Evolutionary conservation across 2,113 vertebrate species (phyloP), one percentile per base, ranked within the genome.

Genomic region (Alethe castanea): DNA sequence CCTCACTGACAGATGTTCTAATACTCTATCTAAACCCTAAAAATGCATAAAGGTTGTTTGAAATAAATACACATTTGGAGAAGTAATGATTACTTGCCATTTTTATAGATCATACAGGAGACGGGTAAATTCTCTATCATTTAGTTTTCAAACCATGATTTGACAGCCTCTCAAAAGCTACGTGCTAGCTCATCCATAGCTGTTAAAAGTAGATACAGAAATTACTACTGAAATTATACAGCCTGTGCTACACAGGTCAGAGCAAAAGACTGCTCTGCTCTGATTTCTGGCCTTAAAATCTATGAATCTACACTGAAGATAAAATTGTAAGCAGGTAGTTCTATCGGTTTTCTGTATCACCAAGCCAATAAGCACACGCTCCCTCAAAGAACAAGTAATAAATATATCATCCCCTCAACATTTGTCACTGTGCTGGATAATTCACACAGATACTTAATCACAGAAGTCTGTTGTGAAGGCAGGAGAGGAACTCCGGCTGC

Each of bases 161-260:
- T 86, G 90, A 88, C 80, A 71, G 76, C 72, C 61, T 90, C 72
- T 61, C 89, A 71, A 90, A 95, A 78, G 76, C 64, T 86, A 64
- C 0, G 1, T 66, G 72, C 57, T 83, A 84, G 52, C 57, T 95
- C 69, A 90, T n/a, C 45, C 61, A 71, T 64, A 84, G 90, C 44
- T 69, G 73, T 53, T 92, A 50, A 72, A 92, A 84, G 64, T 3
- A 92, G 85, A 90, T 1, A 3, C 56, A 92, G 77, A 81, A 96
- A 96, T 84, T 74, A 84, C 64, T 74, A 60, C n/a, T 76, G 88
- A 90, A 81, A 93, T 96, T 90, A 92, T 65, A 92, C 53, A 88
- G 60, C 44, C 79, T 81, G 62, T 67, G 72, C 60, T 88, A 47
- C 22, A 31, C 52, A 94, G 86, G 85, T 92, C 92, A 95, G 72